Percentiles rank a stretch among this genome's conserved stretches.
These are phyloP conservation scores for Desmodus rotundus DNA, from an alignment of 2,113 vertebrate genomes.

Conservation along the genomic window DNA sequence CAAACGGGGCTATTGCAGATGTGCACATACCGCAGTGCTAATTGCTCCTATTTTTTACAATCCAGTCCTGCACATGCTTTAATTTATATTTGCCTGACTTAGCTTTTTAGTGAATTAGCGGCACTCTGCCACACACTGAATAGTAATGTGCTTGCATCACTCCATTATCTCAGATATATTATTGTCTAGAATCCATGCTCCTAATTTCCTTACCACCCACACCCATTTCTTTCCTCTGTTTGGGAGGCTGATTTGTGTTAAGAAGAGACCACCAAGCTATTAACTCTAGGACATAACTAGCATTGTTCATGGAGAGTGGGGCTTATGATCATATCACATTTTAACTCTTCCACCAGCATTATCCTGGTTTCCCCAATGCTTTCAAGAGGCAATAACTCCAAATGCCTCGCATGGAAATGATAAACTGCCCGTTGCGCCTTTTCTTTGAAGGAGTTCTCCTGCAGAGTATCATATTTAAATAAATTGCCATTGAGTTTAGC, in stretches of 20 bases:
- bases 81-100: constrained; percentile 71
- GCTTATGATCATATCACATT: constrained; percentile 52
- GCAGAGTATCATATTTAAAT: constrained; percentile 87
- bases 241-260: constrained; percentile 58
- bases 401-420: constrained; percentile 82
- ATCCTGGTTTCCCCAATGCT: constrained; percentile 67
- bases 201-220: constrained; percentile 70
- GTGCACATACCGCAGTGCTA: constrained; percentile 68
- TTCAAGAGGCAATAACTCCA: constrained; percentile 79
- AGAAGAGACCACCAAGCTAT: constrained; percentile 57
- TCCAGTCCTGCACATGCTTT: constrained; percentile 64
- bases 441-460: constrained; percentile 83
- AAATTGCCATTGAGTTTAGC: constrained; percentile 82
- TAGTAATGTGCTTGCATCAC: constrained; percentile 73
- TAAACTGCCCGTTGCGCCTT: constrained; percentile 83
- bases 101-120: constrained; percentile 70
- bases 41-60: constrained; percentile 70
- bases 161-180: constrained; percentile 71
- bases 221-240: constrained; percentile 47
- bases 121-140: constrained; percentile 67
- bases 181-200: constrained; percentile 62
- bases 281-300: constrained; percentile 60
- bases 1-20: constrained; percentile 68
- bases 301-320: constrained; percentile 49
- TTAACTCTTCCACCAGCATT: constrained; percentile 68